Evolutionary conservation across 2,888 invertebrate species (phyloP).

Genomic region (Amiota minor): DNA sequence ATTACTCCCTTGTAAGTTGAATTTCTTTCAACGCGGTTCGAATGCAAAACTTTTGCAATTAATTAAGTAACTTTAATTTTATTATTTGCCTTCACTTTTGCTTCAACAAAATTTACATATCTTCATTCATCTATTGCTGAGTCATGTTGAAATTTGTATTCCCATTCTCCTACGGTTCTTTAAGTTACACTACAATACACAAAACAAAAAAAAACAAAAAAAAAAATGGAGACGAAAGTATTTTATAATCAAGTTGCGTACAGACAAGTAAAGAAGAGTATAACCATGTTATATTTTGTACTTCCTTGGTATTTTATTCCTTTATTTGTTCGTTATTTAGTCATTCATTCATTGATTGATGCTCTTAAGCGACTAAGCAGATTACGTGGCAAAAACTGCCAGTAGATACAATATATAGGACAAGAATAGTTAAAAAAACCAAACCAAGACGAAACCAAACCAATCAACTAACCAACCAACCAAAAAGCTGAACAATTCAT

Average conservation of each 20-base stretch:
- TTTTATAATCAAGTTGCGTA: no score
- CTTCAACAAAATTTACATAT: constrained; percentile 32
- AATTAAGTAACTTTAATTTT: constrained; percentile 38
- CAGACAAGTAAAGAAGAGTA: no score
- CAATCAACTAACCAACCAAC: no score
- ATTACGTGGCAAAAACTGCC: constrained; percentile 13
- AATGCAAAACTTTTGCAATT: constrained; percentile 34
- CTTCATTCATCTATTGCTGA: constrained; percentile 24
- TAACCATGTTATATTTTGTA: no score
- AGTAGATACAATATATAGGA: constrained; percentile 5
- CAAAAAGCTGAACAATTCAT: no score
- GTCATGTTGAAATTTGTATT: background rate
- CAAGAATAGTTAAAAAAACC: constrained; percentile 11
- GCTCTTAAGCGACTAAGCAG: constrained; percentile 32
- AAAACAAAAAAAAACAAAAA: background rate
- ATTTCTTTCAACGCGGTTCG: constrained; percentile 5
- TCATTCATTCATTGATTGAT: constrained; percentile 28
- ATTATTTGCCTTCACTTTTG: constrained; percentile 29
- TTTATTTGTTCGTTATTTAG: background rate
- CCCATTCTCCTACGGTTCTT: background rate
- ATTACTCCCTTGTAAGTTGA: background rate
- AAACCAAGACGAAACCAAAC: background rate
- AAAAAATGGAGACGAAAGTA: background rate
- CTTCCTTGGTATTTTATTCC: background rate
- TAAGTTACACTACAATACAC: background rate